Base-by-base conservation (phyloP, 2,888 invertebrate genomes). In the Nasonia oneida region DNA sequence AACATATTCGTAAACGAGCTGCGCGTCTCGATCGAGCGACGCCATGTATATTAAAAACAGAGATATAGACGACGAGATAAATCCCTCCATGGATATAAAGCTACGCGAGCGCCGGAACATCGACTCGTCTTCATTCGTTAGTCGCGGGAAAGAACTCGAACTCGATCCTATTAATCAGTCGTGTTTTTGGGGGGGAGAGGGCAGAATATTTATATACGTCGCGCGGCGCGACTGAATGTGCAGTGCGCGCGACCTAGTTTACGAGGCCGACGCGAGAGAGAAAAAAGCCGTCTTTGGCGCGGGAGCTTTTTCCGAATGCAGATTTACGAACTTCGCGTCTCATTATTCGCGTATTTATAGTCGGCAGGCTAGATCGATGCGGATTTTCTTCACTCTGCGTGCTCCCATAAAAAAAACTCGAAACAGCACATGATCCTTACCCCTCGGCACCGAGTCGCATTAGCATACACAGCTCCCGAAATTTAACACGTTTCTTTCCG, bases 151-250 rank as follows among this genome's bases (percentile, higher is more conserved):
- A n/a, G n/a, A 50, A 84, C 84, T 29, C 29, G 81, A 84, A 81
- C 79, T 76, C 29, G 82, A 75, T 67, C 81, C 79, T 87, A 87
- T 87, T 80, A 84, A 84, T 87, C 86, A 87, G 78, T 87, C 67
- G 84, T 61, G 57, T 82, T 84, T 86, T 84, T 81, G 79, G 86
- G 61, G 61, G 29, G 47, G 10, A 39, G n/a, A 39, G n/a, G 67
- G n/a, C 37, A 75, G 76, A 71, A 71, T 37, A 29, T 77, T 47
- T 57, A 64, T 42, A 61, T 67, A 64, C 61, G 23, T 73, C 77
- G 29, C 29, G 1, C 29, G 37, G 15, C 53, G 8, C 50, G 74
- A 18, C 50, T 57, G n/a, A 84, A 74, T 86, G 42, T 75, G 64
- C 23, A n/a, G 47, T 70, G 70, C 42, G 81, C 79, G 50, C 67